Evolutionary conservation across 2,797 vertebrate species (phyloP).

Genomic region (Galago senegalensis): DNA sequence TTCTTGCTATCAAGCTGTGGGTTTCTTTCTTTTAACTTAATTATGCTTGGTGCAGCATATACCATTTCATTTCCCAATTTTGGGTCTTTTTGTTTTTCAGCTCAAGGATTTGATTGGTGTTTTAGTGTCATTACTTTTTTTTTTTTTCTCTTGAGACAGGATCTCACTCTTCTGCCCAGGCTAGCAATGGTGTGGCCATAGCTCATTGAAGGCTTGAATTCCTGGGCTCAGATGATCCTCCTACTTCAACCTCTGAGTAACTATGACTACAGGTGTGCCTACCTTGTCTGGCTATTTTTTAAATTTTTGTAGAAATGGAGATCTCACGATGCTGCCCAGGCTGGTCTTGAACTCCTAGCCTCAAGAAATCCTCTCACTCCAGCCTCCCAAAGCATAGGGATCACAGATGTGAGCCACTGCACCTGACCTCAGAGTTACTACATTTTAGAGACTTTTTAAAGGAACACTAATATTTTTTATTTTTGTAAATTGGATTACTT

Average conservation of each 20-base stretch:
- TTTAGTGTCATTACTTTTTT: constrained; percentile 43
- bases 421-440: neutral
- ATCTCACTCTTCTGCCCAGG: neutral
- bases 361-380: neutral
- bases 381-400: neutral
- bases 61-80: constrained; percentile 36
- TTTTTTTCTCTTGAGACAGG: neutral
- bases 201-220: neutral
- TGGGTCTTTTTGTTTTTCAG: neutral
- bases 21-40: constrained; percentile 32
- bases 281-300: neutral
- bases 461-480: neutral
- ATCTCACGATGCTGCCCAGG: neutral
- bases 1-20: neutral
- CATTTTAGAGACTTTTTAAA: constrained; percentile 19
- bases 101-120: constrained; percentile 1
- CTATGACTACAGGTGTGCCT: neutral
- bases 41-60: constrained; percentile 20
- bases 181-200: neutral
- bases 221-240: neutral
- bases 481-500: constrained; percentile 48
- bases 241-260: neutral
- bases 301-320: neutral
- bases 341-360: neutral
- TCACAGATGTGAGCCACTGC: neutral